phyloP scores from a whole-genome alignment of 1,140 invertebrate species.

The Carcinoscorpius rotundicauda region DNA sequence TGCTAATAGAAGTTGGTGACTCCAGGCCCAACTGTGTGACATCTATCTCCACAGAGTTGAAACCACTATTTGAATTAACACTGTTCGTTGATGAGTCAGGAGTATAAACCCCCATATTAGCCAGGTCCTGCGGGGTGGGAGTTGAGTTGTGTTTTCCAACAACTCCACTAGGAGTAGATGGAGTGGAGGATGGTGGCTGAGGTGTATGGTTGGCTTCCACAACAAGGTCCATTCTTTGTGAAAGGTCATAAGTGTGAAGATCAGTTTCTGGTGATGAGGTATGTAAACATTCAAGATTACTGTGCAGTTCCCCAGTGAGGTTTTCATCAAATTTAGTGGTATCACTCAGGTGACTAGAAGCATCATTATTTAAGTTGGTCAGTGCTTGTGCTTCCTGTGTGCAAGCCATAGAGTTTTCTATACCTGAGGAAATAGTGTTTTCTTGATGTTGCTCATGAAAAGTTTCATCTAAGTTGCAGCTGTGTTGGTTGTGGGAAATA shows the following conservation, averaged over 20 bases:
- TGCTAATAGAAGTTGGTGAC: constrained; percentile 72
- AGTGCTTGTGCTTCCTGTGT: neutral
- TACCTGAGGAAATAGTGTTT: neutral
- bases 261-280: neutral
- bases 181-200: neutral
- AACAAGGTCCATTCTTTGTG: neutral
- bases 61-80: constrained; percentile 51
- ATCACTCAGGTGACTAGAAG: neutral
- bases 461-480: neutral
- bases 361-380: neutral
- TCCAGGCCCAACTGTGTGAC: constrained; percentile 68
- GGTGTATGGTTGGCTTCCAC: neutral
- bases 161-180: constrained; percentile 13
- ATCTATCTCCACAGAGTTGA: constrained; percentile 61
- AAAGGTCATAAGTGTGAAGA: neutral
- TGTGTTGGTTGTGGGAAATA: neutral
- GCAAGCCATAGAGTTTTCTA: no score
- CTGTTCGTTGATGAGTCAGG: constrained; percentile 73
- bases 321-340: neutral
- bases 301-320: neutral
- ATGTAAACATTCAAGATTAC: neutral
- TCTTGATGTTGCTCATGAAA: neutral
- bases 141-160: constrained; percentile 12
- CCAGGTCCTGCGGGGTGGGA: constrained; percentile 35
- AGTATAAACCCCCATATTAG: constrained; percentile 67